phyloP scores from a whole-genome alignment of 2,113 vertebrate species.

The Isichthys henryi region DNA sequence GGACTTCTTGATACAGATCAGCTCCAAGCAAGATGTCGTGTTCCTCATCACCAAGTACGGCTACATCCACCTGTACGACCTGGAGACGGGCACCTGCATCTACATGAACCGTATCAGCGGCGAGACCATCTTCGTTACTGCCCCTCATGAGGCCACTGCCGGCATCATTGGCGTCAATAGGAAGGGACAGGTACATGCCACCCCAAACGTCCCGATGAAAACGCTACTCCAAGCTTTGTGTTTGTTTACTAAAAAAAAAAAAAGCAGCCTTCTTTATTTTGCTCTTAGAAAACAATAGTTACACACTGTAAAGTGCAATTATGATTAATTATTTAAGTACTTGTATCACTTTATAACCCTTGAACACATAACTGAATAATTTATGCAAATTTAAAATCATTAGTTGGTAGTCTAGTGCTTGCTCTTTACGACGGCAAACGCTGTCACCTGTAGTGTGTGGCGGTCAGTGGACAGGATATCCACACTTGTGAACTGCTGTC shows the following conservation, averaged over 20 bases:
- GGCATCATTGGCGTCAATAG: constrained; percentile 98
- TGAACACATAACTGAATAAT: neutral
- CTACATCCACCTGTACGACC: constrained; percentile 93
- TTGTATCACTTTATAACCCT: neutral
- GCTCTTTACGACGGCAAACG: neutral
- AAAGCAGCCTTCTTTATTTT: neutral
- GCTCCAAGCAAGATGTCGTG: constrained; percentile 90
- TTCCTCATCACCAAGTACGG: constrained; percentile 97
- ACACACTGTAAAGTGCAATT: neutral
- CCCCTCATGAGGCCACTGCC: constrained; percentile 91
- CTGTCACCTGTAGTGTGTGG: neutral
- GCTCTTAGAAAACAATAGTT: neutral
- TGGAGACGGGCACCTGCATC: constrained; percentile 97
- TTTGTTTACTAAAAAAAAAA: neutral
- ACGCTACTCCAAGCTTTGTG: neutral
- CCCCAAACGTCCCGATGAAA: neutral
- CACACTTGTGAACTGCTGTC: neutral
- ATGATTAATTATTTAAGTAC: neutral
- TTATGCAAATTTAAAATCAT: neutral
- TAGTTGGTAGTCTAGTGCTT: neutral
- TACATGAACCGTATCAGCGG: constrained; percentile 99
- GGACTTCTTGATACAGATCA: constrained; percentile 68
- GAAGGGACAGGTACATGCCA: constrained; percentile 84
- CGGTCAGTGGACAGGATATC: neutral
- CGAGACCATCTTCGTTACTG: constrained; percentile 97